Conservation (phyloP, 2,888 invertebrate species). For the Pristionchus exspectatus region DNA sequence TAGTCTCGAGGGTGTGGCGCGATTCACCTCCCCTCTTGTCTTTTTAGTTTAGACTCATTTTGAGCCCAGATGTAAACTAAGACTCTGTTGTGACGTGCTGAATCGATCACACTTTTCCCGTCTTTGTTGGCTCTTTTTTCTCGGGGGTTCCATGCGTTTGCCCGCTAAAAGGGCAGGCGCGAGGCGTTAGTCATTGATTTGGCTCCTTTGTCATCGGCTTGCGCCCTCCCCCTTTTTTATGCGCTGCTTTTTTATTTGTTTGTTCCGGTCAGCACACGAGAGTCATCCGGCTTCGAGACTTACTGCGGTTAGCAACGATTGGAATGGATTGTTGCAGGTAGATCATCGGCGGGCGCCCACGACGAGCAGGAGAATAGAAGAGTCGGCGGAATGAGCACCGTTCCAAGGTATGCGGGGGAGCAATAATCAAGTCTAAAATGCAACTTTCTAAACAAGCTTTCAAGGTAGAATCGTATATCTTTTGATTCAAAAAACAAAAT, state of each 20-base stretch:
- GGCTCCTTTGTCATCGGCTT: neutral
- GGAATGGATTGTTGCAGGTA: neutral
- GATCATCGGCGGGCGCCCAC: conserved; percentile 25
- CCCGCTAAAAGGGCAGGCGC: conserved; percentile 26
- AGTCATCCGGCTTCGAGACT: neutral
- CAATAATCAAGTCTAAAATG: too few species aligned
- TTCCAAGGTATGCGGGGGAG: neutral
- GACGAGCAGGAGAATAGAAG: conserved; percentile 49
- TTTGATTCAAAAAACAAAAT: too few species aligned
- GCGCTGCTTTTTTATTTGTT: conserved; percentile 16
- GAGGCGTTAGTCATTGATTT: conserved; percentile 44
- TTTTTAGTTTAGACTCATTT: conserved; percentile 3
- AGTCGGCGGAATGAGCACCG: conserved; percentile 1
- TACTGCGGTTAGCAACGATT: too few species aligned
- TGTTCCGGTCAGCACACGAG: neutral
- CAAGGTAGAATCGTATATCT: too few species aligned
- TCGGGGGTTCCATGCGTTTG: neutral
- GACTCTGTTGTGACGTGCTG: neutral
- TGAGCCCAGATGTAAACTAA: neutral
- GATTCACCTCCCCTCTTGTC: neutral
- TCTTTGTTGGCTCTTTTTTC: conserved; percentile 12
- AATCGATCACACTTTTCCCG: neutral
- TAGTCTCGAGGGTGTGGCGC: neutral
- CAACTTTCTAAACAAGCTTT: too few species aligned
- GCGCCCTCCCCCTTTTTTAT: neutral